Evolutionary conservation across 2,113 vertebrate species (phyloP), one percentile per base, ranked within the genome.

Genomic region (Neolamprologus falcicula): DNA sequence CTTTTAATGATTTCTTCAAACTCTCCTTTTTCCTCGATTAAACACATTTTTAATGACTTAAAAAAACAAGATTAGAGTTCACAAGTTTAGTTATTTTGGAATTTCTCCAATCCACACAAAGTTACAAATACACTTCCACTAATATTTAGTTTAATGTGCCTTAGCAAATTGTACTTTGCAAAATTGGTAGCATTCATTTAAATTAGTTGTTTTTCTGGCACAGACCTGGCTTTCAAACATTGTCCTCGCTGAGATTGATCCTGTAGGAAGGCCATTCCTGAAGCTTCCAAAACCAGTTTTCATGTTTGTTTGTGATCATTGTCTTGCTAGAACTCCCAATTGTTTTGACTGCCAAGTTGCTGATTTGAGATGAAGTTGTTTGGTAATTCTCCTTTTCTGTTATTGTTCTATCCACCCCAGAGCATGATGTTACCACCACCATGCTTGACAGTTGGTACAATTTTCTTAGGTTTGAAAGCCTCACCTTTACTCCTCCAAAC

Each of bases 121-220:
- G 33, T 12, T 37, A 37, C 33, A 68, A n/a, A 66, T 13, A 13
- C 33, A 68, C 2, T n/a, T 35, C 31, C 59, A 63, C 61, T 66
- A 66, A 66, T 37, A 37, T 66, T 66, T 66, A 37, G 31, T 66
- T 35, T 0, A 66, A 35, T 0, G 0, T 66, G 1, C 31, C 10
- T 66, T 7, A 66, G 31, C 31, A n/a, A 66, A n/a, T 66, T 63
- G 31, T 3, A 7, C 1, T 12, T 63, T 63, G 31, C 17, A 63
- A 40, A 40, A 68, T 40, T 4, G 7, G 66, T 71, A 24, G 35
- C 35, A 24, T 71, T 71, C 12, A 24, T 71, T 42, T 42, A 42
- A 42, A 71, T 71, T 6, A 24, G 3, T 42, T 71, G n/a, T 40
- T 71, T 16, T 71, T 40, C 35, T 42, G 11, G n/a, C 35, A 71